Base-by-base conservation (phyloP, 2,888 invertebrate genomes). In the Mythimna albipuncta region DNA sequence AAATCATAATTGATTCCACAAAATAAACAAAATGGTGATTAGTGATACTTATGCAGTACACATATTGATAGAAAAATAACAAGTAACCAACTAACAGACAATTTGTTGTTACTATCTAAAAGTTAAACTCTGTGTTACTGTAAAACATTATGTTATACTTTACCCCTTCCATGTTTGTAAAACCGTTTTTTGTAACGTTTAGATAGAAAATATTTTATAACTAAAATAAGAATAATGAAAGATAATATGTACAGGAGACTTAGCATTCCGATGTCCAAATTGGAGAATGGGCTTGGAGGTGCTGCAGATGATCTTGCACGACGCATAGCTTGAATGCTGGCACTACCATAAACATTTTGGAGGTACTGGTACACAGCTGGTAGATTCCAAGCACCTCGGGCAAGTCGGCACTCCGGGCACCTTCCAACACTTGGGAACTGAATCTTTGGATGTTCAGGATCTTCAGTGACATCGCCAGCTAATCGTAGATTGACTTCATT, bases 401-500 rank as follows among this genome's bases (percentile, higher is more conserved):
- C 84, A 44, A 96, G 92, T 83, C 97, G 95, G 90, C 99, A 99
- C 58, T 95, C 92, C 0, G 97, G 95, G 92, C 99, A 99, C 72
- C 97, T 95, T 6, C 92, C 88, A 2, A 92, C 89, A 89, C 84
- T 97, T 85, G 99, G 99, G 92, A 98, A 99, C 92, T 99, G 98
- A 72, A 98, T 96, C 94, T 99, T 99, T 0, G 98, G 99, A 93
- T 98, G 97, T 69, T 97, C 93, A 0, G 99, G 99, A 95, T 99
- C 99, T 93, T 99, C 99, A 1, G 99, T 98, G 6, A 94, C 82
- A 92, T 99, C 99, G 0, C 98, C 98, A 35, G 98, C 97, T 41
- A 99, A 95, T 83, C 99, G 97, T 81, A 97, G 95, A 92, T 99
- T 99, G 0, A 99, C 99, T 93, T 98, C 97, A 92, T 99, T 99